phyloP scores from a whole-genome alignment of 1,140 invertebrate species.

The Oppia nitens region DNA sequence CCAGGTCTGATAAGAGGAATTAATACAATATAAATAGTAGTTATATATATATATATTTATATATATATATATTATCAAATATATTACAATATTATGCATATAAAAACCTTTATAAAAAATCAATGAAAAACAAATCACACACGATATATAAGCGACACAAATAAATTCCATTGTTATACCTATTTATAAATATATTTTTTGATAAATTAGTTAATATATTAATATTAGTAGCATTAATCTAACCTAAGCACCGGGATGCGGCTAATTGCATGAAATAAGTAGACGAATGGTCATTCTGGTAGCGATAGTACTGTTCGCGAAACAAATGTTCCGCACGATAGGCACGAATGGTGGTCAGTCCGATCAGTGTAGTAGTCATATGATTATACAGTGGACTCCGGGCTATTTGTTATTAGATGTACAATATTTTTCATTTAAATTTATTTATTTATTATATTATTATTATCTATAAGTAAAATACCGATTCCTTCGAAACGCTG shows the following conservation, averaged over 20 bases:
- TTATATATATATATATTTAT: background rate
- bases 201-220: slow-evolving; percentile 24
- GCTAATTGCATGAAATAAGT: slow-evolving; percentile 54
- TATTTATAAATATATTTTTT: background rate
- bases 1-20: background rate
- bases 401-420: too few relatives aligned
- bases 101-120: background rate
- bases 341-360: slow-evolving; percentile 35
- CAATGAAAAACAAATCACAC: slow-evolving; percentile 21
- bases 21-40: background rate
- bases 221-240: too few relatives aligned
- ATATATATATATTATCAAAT: too few relatives aligned
- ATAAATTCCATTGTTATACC: slow-evolving; percentile 56
- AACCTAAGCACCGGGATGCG: slow-evolving; percentile 62
- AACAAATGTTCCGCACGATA: slow-evolving; percentile 38
- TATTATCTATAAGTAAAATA: too few relatives aligned
- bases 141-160: slow-evolving; percentile 47
- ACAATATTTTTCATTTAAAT: too few relatives aligned
- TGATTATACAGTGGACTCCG: slow-evolving; percentile 37
- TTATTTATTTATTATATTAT: too few relatives aligned
- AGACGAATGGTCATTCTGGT: slow-evolving; percentile 47
- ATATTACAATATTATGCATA: background rate
- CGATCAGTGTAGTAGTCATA: slow-evolving; percentile 33
- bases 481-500: slow-evolving; percentile 72
- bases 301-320: slow-evolving; percentile 39